Evolutionary conservation across 2,888 invertebrate species (phyloP).

Genomic region (Keiferia lycopersicella): DNA sequence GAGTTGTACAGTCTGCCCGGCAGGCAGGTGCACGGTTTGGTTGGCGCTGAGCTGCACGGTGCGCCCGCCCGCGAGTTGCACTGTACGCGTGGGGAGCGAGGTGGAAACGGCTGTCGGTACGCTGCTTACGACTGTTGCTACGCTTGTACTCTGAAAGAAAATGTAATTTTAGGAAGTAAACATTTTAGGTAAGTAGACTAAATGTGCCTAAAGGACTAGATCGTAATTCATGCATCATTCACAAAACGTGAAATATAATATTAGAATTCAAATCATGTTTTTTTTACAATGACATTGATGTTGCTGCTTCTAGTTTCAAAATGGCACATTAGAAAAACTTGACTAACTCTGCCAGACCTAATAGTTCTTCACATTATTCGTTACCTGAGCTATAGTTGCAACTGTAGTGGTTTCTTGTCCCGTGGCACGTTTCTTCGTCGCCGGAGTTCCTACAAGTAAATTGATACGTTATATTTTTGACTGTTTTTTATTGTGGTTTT

Average conservation of each 20-base stretch:
- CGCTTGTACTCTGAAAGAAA: constrained; percentile 52
- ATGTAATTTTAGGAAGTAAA: neutral
- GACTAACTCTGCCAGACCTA: too few species aligned
- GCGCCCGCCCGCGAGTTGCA: constrained; percentile 65
- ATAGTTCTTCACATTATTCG: too few species aligned
- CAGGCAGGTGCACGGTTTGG: constrained; percentile 59
- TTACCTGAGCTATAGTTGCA: constrained; percentile 62
- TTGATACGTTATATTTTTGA: neutral
- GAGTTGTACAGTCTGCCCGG: constrained; percentile 58
- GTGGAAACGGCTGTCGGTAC: constrained; percentile 48
- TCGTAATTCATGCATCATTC: too few species aligned
- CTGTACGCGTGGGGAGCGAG: constrained; percentile 55
- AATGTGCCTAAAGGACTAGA: too few species aligned
- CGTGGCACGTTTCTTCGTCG: constrained; percentile 56
- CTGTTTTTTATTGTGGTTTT: too few species aligned
- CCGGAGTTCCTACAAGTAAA: constrained; percentile 43
- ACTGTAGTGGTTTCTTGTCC: constrained; percentile 49
- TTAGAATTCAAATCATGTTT: too few species aligned
- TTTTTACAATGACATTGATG: too few species aligned
- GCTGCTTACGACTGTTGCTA: constrained; percentile 57
- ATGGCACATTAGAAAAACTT: too few species aligned
- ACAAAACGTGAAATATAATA: too few species aligned
- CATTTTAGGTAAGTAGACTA: too few species aligned
- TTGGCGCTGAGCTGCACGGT: constrained; percentile 64
- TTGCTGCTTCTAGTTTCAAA: too few species aligned